These are phyloP conservation scores for Candidula unifasciata DNA, from an alignment of 2,888 invertebrate genomes.

Conservation along the genomic window DNA sequence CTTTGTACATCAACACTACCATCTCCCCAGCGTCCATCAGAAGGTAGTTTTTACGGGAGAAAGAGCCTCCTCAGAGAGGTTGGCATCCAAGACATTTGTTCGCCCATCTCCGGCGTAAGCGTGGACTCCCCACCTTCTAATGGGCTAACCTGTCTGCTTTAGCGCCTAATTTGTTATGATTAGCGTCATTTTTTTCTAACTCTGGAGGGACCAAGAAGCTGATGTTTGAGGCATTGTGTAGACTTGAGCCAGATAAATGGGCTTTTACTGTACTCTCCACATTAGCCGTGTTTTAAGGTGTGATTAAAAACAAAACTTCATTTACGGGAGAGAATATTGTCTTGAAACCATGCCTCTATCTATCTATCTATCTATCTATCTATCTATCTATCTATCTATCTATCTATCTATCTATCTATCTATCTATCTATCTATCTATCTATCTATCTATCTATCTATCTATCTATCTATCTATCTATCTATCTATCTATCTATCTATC, in stretches of 20 bases:
- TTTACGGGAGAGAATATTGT: no score
- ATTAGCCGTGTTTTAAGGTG: background rate
- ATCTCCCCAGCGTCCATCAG: background rate
- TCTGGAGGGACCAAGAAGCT: background rate
- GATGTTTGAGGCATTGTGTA: conserved; percentile 20
- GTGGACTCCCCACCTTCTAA: no score
- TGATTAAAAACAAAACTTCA: background rate
- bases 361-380: no score
- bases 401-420: conserved; percentile 16
- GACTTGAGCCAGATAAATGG: conserved; percentile 33
- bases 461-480: conserved; percentile 25
- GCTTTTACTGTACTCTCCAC: background rate
- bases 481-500: background rate
- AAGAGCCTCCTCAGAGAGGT: background rate
- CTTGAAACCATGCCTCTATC: no score
- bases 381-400: background rate
- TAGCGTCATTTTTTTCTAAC: conserved; percentile 14
- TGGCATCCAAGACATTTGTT: background rate
- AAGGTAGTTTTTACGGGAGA: background rate
- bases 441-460: conserved; percentile 29
- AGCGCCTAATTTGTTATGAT: conserved; percentile 39
- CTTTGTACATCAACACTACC: background rate
- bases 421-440: conserved; percentile 26
- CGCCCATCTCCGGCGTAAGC: no score
- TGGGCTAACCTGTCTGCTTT: conserved; percentile 9